phyloP scores from a whole-genome alignment of 2,113 vertebrate genomes.

The Oreocharis arfaki region DNA sequence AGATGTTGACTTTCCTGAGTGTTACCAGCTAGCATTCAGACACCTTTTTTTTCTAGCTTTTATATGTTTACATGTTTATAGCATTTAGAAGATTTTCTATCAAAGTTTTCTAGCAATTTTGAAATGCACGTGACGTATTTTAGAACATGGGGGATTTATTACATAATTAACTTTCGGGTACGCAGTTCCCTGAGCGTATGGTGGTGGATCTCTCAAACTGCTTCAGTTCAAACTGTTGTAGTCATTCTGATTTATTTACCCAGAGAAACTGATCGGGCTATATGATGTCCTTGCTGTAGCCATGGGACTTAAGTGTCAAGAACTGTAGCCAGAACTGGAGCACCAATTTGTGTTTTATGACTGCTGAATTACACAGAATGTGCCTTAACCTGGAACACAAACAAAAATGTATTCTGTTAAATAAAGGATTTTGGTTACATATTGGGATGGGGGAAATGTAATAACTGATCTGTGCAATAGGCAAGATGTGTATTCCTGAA shows the following conservation, averaged over 20 bases:
- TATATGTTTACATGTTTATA: not conserved
- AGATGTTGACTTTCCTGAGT: not conserved
- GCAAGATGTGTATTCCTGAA: not conserved
- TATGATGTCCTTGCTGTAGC: not conserved
- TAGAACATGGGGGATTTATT: not conserved
- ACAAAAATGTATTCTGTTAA: not conserved
- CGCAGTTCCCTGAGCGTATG: not conserved
- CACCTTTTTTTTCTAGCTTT: not conserved
- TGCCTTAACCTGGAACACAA: not conserved
- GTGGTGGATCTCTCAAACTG: not conserved
- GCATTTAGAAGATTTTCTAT: not conserved
- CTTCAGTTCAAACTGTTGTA: not conserved
- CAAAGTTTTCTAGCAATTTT: not conserved
- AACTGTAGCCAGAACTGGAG: not conserved
- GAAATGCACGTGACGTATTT: fast-evolving
- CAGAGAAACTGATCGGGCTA: not conserved
- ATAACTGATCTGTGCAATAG: not conserved
- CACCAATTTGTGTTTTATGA: not conserved
- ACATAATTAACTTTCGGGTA: not conserved
- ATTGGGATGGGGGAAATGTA: not conserved
- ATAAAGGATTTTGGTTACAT: fast-evolving
- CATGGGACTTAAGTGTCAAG: not conserved
- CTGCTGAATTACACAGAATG: fast-evolving
- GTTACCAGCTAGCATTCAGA: not conserved
- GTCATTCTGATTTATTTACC: not conserved